These are phyloP conservation scores for Poecilia picta DNA, from an alignment of 2,797 vertebrate genomes.

Conservation along the genomic window DNA sequence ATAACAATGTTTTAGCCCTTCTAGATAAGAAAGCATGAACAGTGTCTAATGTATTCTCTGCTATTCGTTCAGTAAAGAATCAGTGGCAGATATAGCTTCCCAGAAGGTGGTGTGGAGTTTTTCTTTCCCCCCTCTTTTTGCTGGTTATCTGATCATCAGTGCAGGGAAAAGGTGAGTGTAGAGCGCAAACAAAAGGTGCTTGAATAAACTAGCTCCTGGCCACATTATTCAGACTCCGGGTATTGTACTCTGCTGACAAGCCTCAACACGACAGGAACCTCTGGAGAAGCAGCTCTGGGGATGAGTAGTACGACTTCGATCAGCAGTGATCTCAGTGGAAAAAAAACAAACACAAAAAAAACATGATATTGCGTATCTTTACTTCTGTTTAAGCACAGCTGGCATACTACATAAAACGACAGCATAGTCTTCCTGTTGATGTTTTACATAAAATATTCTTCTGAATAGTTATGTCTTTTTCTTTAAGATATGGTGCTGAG, in stretches of 20 bases:
- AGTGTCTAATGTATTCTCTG: slow-evolving; percentile 27
- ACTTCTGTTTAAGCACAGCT: slow-evolving; percentile 22
- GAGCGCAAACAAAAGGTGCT: slow-evolving; percentile 87
- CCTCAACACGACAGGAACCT: slow-evolving; percentile 87
- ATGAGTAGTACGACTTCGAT: slow-evolving; percentile 81
- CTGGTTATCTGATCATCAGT: slow-evolving; percentile 77
- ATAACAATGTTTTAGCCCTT: slow-evolving; percentile 19
- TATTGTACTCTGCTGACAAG: slow-evolving; percentile 90
- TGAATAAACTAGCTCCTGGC: slow-evolving; percentile 88
- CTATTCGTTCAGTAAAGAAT: slow-evolving; percentile 38
- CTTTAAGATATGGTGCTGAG: not conserved
- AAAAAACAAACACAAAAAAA: not conserved
- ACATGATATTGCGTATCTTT: slow-evolving; percentile 26
- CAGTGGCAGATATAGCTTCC: slow-evolving; percentile 31
- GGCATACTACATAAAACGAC: slow-evolving; percentile 5
- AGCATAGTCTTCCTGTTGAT: slow-evolving; percentile 1
- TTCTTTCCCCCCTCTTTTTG: slow-evolving; percentile 33
- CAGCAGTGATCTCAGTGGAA: slow-evolving; percentile 66
- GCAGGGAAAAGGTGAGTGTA: slow-evolving; percentile 74
- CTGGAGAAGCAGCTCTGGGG: slow-evolving; percentile 79
- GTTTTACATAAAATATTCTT: not conserved
- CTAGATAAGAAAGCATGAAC: slow-evolving; percentile 39
- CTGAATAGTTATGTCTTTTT: not conserved
- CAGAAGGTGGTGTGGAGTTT: slow-evolving; percentile 35
- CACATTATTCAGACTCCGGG: slow-evolving; percentile 87